These are phyloP conservation scores for Poecilia wingei DNA, from an alignment of 2,797 vertebrate species.

Conservation along the genomic window DNA sequence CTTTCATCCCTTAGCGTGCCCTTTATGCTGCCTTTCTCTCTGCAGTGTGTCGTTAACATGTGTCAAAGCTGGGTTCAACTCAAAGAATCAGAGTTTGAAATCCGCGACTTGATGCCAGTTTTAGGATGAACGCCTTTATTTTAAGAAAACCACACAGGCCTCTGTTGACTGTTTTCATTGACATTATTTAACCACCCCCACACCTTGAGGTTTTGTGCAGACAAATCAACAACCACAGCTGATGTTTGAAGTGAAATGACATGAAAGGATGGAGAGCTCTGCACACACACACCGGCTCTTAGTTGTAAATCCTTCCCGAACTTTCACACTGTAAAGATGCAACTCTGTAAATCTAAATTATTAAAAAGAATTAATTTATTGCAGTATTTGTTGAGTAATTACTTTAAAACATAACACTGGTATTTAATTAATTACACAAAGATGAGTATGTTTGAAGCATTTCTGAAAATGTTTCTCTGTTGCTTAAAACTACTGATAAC, in stretches of 20 bases:
- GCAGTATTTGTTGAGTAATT: too few species aligned
- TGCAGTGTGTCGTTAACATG: constrained; percentile 64
- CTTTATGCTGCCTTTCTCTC: constrained; percentile 34
- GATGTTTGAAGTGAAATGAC: constrained; percentile 56
- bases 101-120: constrained; percentile 53
- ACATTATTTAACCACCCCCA: constrained; percentile 53
- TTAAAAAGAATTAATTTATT: background rate
- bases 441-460: background rate
- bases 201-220: constrained; percentile 36
- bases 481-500: background rate
- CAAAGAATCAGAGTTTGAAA: constrained; percentile 59
- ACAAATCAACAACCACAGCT: constrained; percentile 57
- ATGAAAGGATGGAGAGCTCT: constrained; percentile 41
- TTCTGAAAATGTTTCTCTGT: background rate
- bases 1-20: constrained; percentile 38
- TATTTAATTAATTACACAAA: background rate
- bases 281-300: constrained; percentile 45
- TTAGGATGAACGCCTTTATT: constrained; percentile 47
- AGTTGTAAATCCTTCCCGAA: constrained; percentile 50
- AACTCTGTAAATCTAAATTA: background rate
- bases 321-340: constrained; percentile 39
- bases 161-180: constrained; percentile 53
- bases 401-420: background rate
- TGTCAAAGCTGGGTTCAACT: constrained; percentile 53
- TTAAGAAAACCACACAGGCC: constrained; percentile 62